These are phyloP conservation scores for Ecdyonurus torrentis DNA, from an alignment of 2,888 invertebrate genomes.

Conservation along the genomic window DNA sequence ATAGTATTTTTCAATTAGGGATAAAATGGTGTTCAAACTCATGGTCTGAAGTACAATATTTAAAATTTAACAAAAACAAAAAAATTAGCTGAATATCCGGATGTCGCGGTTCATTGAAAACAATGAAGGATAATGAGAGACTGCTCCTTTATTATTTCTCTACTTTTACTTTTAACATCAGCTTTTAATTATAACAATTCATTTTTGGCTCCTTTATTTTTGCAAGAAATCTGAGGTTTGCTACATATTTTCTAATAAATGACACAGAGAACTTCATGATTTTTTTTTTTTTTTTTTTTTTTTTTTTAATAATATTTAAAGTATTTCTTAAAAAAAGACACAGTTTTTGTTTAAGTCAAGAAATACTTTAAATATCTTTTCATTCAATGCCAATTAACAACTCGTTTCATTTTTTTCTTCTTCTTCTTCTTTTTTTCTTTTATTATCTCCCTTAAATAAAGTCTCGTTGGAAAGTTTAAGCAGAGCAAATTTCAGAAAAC, in stretches of 20 bases:
- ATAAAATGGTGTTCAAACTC: too few species aligned
- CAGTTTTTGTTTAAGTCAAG: neutral
- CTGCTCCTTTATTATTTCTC: neutral
- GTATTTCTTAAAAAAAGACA: neutral
- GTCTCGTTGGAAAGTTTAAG: neutral
- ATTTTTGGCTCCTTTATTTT: neutral
- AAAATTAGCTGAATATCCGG: too few species aligned
- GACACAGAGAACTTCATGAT: conserved; percentile 3
- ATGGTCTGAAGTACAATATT: too few species aligned
- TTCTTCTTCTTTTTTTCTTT: too few species aligned
- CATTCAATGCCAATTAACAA: neutral
- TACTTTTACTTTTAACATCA: neutral
- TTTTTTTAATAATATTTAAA: neutral
- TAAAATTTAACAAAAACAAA: too few species aligned
- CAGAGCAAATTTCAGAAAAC: neutral
- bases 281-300: neutral
- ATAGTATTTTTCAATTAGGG: too few species aligned
- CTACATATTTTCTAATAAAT: neutral
- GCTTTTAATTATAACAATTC: neutral
- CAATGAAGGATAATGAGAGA: neutral
- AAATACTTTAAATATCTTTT: neutral
- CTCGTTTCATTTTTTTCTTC: too few species aligned
- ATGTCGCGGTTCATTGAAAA: too few species aligned
- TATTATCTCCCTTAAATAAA: too few species aligned
- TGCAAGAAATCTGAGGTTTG: neutral